Evolutionary conservation across 2,888 invertebrate genomes (phyloP).

Genomic region (Acleris sparsana): DNA sequence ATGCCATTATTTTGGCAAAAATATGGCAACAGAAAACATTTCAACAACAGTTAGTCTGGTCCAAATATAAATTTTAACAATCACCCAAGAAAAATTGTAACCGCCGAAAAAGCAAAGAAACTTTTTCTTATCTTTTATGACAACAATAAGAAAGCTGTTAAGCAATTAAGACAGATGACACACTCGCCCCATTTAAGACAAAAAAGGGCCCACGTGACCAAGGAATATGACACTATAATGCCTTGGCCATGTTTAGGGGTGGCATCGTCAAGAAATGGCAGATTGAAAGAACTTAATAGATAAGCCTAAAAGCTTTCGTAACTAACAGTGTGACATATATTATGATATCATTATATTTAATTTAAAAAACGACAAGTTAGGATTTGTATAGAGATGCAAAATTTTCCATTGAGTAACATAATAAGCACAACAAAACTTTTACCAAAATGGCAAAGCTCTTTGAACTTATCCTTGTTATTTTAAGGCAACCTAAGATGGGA

Average conservation of each 20-base stretch:
- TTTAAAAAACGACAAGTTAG: no score
- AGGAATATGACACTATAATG: constrained; percentile 67
- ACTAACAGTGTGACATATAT: no score
- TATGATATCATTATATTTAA: no score
- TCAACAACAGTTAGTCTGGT: background rate
- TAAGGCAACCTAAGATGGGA: constrained; percentile 43
- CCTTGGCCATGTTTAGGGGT: constrained; percentile 52
- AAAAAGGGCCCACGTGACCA: constrained; percentile 68
- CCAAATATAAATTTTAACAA: constrained; percentile 1
- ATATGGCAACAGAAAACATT: background rate
- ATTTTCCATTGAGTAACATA: background rate
- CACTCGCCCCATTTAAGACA: constrained; percentile 54
- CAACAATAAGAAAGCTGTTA: constrained; percentile 62
- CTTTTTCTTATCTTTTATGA: constrained; percentile 41
- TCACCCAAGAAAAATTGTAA: background rate
- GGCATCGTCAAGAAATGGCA: constrained; percentile 36
- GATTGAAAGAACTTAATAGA: constrained; percentile 42
- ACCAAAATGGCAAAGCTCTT: constrained; percentile 18
- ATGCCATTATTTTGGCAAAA: background rate
- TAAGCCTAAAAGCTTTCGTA: constrained; percentile 8
- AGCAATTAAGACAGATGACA: constrained; percentile 73
- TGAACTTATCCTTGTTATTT: constrained; percentile 47
- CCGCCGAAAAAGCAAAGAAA: background rate
- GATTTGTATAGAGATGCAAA: no score
- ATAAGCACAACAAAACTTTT: constrained; percentile 19